phyloP scores from a whole-genome alignment of 2,113 vertebrate species.

The Thermophis baileyi region DNA sequence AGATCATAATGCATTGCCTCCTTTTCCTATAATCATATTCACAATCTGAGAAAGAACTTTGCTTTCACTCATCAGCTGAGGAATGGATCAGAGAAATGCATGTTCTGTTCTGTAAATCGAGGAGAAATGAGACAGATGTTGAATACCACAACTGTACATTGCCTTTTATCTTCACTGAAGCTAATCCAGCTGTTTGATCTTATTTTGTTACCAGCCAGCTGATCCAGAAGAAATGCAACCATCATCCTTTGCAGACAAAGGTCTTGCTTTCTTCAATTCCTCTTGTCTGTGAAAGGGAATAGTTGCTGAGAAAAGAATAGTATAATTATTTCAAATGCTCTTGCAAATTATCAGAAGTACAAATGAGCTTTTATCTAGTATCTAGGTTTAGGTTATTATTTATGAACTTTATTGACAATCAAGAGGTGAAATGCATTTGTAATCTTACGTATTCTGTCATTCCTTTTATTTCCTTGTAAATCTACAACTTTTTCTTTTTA shows the following conservation, averaged over 20 bases:
- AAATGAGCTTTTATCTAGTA: neutral
- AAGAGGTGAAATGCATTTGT: neutral
- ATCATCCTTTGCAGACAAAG: neutral
- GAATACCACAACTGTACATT: neutral
- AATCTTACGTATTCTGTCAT: neutral
- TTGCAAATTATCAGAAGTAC: neutral
- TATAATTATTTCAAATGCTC: neutral
- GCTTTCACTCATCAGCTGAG: neutral
- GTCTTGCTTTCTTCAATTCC: neutral
- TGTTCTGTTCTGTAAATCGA: neutral
- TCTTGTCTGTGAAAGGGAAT: neutral
- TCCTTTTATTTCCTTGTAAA: neutral
- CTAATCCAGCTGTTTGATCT: neutral
- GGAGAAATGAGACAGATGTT: neutral
- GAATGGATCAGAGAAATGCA: neutral
- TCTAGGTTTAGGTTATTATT: neutral
- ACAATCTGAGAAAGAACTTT: neutral
- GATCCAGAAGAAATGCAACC: neutral
- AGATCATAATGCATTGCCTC: neutral
- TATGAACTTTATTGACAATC: neutral
- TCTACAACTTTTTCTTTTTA: neutral
- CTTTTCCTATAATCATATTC: neutral
- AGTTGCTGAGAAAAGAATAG: neutral
- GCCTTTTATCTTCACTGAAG: neutral
- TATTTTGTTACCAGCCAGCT: neutral